A percentile compares a stretch with the other conserved stretches of the same genome.
Evolutionary conservation across 2,797 vertebrate species (phyloP).

Genomic region (Ibycter americanus): DNA sequence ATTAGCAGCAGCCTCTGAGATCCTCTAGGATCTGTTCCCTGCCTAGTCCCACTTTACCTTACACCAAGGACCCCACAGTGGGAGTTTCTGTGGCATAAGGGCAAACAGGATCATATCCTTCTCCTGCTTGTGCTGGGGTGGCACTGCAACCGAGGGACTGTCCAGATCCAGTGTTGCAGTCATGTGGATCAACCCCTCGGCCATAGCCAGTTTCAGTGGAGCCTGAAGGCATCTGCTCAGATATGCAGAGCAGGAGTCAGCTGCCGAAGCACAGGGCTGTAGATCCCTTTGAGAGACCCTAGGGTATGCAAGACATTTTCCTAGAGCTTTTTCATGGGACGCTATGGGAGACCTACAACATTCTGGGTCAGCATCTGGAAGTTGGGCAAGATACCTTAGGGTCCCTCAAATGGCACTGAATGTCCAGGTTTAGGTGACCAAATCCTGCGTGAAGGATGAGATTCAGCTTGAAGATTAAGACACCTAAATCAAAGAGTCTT

Average conservation of each 20-base stretch:
- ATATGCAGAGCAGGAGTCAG: neutral
- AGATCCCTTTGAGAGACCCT: neutral
- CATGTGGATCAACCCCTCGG: fast-evolving
- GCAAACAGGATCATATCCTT: neutral
- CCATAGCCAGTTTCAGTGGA: neutral
- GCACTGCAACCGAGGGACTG: neutral
- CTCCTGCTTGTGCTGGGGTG: neutral
- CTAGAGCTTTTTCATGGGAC: neutral
- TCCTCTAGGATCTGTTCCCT: neutral
- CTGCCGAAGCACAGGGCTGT: neutral
- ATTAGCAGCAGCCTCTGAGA: neutral
- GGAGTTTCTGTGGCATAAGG: neutral
- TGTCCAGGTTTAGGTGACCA: neutral
- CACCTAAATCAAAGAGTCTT: neutral
- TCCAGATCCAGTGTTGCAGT: neutral
- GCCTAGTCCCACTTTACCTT: neutral
- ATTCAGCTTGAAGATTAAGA: neutral
- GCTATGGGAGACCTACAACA: neutral
- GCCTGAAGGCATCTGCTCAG: neutral
- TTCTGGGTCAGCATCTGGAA: neutral
- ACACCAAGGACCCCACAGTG: no score
- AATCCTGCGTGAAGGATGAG: neutral
- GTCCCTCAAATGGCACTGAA: neutral
- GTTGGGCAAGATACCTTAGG: neutral
- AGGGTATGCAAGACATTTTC: neutral